These are phyloP conservation scores for Nannospalax galili DNA, from an alignment of 2,113 vertebrate species.

Conservation along the genomic window DNA sequence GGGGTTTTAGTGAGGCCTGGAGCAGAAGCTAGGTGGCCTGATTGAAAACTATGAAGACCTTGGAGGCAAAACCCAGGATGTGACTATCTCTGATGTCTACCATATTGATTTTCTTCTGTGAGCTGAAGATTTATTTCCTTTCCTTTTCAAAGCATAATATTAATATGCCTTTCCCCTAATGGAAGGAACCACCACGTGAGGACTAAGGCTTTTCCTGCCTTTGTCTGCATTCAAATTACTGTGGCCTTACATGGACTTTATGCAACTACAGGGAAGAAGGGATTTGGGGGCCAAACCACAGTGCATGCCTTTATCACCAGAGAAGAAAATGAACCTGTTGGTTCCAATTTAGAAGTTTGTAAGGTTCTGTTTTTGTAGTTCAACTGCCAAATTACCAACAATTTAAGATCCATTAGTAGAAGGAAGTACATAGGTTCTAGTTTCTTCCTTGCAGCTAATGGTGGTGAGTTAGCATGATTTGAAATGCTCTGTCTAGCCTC, in stretches of 20 bases:
- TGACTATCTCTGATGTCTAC: neutral
- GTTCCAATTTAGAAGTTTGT: neutral
- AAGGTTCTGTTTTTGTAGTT: slow-evolving; percentile 36
- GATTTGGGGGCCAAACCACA: slow-evolving; percentile 10
- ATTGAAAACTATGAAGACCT: neutral
- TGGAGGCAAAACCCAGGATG: neutral
- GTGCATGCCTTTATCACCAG: neutral
- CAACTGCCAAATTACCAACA: slow-evolving; percentile 8
- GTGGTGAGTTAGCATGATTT: neutral
- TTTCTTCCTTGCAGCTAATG: neutral
- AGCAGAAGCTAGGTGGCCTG: neutral
- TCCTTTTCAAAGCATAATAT: neutral
- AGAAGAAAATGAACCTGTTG: slow-evolving; percentile 6
- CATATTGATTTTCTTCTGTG: neutral
- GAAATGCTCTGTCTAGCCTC: neutral
- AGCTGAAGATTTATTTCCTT: neutral
- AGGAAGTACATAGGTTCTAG: neutral
- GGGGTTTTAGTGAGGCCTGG: neutral
- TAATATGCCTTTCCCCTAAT: neutral
- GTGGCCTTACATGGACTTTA: neutral
- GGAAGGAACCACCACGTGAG: neutral
- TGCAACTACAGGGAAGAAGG: neutral
- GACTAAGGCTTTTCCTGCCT: neutral
- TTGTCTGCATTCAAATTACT: neutral
- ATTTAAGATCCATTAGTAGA: neutral